Conservation (phyloP, 1,140 invertebrate genomes). For the Eurosta solidaginis region DNA sequence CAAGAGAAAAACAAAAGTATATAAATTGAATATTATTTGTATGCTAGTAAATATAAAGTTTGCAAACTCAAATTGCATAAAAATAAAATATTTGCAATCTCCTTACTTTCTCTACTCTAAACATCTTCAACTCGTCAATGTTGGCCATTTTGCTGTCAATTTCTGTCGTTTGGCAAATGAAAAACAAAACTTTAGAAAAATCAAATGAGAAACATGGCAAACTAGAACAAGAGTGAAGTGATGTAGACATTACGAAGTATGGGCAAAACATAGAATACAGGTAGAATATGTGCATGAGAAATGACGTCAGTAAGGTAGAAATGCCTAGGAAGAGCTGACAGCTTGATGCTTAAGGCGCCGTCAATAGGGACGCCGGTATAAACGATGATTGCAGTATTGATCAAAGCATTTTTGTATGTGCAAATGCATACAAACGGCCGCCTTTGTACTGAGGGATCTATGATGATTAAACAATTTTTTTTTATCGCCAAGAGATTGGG, state of each 20-base stretch:
- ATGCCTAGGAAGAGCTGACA: not conserved
- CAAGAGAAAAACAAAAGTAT: conserved; percentile 4
- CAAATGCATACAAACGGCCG: too few species aligned
- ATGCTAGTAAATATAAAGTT: not conserved
- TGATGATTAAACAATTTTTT: too few species aligned
- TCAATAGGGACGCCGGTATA: not conserved
- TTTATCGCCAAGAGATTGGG: too few species aligned
- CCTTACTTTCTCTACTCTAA: not conserved
- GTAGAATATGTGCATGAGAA: not conserved
- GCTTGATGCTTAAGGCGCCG: not conserved
- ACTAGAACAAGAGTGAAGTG: not conserved
- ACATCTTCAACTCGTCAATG: not conserved
- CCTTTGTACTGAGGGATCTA: too few species aligned
- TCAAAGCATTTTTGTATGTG: too few species aligned
- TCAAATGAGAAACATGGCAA: not conserved
- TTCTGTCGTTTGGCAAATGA: not conserved
- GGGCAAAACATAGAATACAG: not conserved
- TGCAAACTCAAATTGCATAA: conserved; percentile 5
- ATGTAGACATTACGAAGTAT: not conserved
- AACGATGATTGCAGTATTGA: not conserved
- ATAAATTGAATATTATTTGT: conserved; percentile 19
- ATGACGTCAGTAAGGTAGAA: not conserved
- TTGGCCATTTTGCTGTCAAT: not conserved
- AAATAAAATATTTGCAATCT: too few species aligned
- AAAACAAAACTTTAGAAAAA: conserved; percentile 11